These are phyloP conservation scores for Drosophila macrospina DNA, from an alignment of 2,888 invertebrate species.

Conservation along the genomic window DNA sequence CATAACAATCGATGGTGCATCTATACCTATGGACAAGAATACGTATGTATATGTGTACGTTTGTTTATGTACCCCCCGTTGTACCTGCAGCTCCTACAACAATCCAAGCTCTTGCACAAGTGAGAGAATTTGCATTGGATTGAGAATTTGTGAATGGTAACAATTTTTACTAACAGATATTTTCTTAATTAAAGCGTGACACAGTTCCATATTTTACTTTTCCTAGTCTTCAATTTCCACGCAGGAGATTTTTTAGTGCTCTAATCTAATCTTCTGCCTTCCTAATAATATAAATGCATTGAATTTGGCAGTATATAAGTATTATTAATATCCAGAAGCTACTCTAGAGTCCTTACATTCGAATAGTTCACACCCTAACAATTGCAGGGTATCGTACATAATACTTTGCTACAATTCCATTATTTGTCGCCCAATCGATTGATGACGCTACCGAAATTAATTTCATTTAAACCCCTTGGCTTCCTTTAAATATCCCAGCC, in stretches of 20 bases:
- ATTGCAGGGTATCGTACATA: not conserved
- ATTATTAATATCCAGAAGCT: too few relatives aligned
- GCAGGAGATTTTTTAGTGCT: too few relatives aligned
- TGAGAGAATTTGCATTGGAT: not conserved
- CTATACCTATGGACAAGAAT: not conserved
- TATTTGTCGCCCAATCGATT: constrained; percentile 66
- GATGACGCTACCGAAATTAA: constrained; percentile 82
- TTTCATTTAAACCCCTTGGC: constrained; percentile 72
- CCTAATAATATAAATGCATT: too few relatives aligned
- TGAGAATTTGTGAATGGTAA: too few relatives aligned
- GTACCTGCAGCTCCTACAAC: not conserved
- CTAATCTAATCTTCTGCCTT: too few relatives aligned
- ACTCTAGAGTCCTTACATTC: too few relatives aligned
- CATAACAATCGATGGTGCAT: constrained; percentile 15
- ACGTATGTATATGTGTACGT: not conserved
- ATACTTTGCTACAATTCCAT: constrained; percentile 6
- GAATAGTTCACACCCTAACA: not conserved
- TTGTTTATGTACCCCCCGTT: not conserved
- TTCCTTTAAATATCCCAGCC: constrained; percentile 75
- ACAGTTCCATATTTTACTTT: too few relatives aligned
- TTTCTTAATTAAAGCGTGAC: too few relatives aligned
- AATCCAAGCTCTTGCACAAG: not conserved
- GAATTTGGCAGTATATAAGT: too few relatives aligned
- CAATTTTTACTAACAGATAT: too few relatives aligned
- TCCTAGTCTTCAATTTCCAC: too few relatives aligned